phyloP scores from a whole-genome alignment of 2,113 vertebrate species.

The Ptilorrhoa leucosticta region DNA sequence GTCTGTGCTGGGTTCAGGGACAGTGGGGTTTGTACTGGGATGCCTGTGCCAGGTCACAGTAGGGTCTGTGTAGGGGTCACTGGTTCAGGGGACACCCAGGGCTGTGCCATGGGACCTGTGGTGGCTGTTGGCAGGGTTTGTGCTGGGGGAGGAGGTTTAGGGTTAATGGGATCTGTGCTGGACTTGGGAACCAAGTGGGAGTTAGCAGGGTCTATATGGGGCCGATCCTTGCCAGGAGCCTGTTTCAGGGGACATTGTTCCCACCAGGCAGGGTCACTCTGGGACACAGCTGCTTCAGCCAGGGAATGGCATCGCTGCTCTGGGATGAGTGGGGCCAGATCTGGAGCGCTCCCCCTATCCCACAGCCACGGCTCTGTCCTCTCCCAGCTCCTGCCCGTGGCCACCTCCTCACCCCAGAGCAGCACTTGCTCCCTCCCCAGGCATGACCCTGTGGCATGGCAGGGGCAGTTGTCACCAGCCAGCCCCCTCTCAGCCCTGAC shows the following conservation, averaged over 20 bases:
- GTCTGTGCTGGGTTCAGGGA: background rate
- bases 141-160: background rate
- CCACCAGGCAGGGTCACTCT: background rate
- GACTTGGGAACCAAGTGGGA: background rate
- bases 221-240: fast-evolving
- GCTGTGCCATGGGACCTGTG: fast-evolving
- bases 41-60: background rate
- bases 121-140: background rate
- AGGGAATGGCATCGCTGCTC: background rate
- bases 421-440: background rate
- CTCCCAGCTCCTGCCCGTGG: fast-evolving
- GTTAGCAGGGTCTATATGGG: background rate
- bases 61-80: background rate
- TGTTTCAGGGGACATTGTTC: background rate
- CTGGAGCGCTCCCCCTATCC: fast-evolving
- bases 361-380: background rate
- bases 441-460: background rate
- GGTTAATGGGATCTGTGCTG: background rate
- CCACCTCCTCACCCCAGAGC: background rate
- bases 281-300: background rate
- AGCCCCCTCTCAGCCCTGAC: background rate
- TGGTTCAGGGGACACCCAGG: background rate
- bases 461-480: background rate
- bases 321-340: background rate
- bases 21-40: background rate